Percentiles rank a stretch among this genome's conserved stretches.
phyloP scores from a whole-genome alignment of 2,113 vertebrate genomes.

The Andinoacara biseriatus region DNA sequence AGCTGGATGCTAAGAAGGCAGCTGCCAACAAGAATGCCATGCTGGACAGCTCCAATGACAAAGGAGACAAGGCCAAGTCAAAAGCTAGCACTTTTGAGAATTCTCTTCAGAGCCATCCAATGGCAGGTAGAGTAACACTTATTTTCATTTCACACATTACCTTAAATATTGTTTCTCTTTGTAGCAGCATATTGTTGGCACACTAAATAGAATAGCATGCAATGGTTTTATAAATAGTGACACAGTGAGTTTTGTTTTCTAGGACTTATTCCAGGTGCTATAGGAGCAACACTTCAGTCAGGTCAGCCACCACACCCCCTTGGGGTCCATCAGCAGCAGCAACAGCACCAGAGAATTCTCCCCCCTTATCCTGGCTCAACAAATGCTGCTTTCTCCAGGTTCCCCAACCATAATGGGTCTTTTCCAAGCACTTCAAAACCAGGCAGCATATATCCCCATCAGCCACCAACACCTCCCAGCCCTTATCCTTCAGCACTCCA shows the following conservation, averaged over 20 bases:
- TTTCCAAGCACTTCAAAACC: constrained; percentile 85
- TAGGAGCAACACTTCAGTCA: constrained; percentile 59
- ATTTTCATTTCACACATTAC: neutral
- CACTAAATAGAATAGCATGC: neutral
- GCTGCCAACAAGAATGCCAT: constrained; percentile 87
- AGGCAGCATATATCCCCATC: constrained; percentile 78
- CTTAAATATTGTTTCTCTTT: neutral
- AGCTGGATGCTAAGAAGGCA: constrained; percentile 92
- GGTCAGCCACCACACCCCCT: constrained; percentile 73
- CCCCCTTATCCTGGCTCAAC: constrained; percentile 81
- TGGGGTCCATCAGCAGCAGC: constrained; percentile 73
- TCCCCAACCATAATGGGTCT: constrained; percentile 78
- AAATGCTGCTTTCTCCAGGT: constrained; percentile 82
- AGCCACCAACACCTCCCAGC: constrained; percentile 80
- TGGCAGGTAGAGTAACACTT: constrained; percentile 70
- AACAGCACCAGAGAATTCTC: constrained; percentile 78
- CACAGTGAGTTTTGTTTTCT: constrained; percentile 9
- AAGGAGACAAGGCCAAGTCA: constrained; percentile 87
- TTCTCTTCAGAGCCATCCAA: constrained; percentile 46
- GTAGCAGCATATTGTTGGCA: neutral
- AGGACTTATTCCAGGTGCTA: constrained; percentile 67
- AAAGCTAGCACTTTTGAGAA: constrained; percentile 84
- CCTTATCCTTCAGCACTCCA: constrained; percentile 84
- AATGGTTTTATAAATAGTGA: neutral
- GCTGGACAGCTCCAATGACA: constrained; percentile 83